Evolutionary conservation across 2,113 vertebrate species (phyloP).

Genomic region (Grallaria varia): DNA sequence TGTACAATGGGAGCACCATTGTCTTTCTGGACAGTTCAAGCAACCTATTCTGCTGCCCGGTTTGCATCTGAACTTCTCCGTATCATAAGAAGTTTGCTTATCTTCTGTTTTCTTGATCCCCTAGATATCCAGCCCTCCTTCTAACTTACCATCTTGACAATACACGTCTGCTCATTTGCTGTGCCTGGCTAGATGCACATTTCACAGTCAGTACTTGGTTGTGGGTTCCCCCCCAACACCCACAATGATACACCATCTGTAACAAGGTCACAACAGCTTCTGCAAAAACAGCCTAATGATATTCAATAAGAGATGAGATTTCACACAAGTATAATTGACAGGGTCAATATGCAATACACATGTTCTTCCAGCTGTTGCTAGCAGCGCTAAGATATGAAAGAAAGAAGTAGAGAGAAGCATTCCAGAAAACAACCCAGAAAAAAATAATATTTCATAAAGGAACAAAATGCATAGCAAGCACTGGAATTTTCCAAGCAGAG

Average conservation of each 20-base stretch:
- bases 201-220: neutral
- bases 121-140: neutral
- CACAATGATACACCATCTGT: neutral
- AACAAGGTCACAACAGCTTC: neutral
- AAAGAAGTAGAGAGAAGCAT: neutral
- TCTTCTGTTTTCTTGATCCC: neutral
- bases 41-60: neutral
- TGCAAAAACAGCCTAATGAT: neutral
- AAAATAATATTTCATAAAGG: neutral
- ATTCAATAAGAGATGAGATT: neutral
- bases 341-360: neutral
- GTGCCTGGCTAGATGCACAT: neutral
- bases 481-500: neutral
- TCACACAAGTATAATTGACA: neutral
- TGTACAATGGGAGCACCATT: neutral
- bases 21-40: neutral
- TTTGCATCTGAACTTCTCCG: neutral
- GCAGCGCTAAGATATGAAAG: neutral
- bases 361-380: neutral
- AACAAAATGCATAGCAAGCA: neutral
- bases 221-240: neutral
- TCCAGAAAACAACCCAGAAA: neutral
- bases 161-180: neutral
- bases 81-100: neutral
- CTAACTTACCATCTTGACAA: neutral